These are phyloP conservation scores for Eristalis intricaria DNA, from an alignment of 2,888 invertebrate species.

Conservation along the genomic window DNA sequence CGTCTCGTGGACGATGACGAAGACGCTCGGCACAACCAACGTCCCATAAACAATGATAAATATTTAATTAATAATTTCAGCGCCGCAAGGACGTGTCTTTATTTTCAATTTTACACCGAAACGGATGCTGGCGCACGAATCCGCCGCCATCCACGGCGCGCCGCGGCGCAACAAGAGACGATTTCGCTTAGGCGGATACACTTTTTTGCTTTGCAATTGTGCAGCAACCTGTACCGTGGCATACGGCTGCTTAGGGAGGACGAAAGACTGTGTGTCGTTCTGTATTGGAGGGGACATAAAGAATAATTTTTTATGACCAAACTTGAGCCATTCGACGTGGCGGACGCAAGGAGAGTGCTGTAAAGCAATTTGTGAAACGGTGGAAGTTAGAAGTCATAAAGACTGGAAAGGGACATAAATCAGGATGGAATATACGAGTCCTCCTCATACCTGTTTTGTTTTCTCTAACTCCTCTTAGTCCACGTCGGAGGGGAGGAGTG, in stretches of 20 bases:
- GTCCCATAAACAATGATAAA: constrained; percentile 49
- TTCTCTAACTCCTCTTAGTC: neutral
- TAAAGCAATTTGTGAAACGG: constrained; percentile 57
- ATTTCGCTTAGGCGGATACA: neutral
- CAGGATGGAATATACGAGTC: constrained; percentile 7
- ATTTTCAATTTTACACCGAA: constrained; percentile 61
- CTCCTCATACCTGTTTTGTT: constrained; percentile 18
- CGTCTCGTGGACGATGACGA: neutral
- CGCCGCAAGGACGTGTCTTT: constrained; percentile 27
- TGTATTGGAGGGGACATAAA: constrained; percentile 43
- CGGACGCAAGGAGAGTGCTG: neutral
- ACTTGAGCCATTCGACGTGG: constrained; percentile 54
- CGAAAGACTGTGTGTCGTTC: constrained; percentile 26
- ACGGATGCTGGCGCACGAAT: neutral
- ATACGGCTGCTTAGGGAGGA: constrained; percentile 42
- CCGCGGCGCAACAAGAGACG: neutral
- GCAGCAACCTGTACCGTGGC: constrained; percentile 56
- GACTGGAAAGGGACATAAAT: constrained; percentile 42
- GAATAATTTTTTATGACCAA: constrained; percentile 54
- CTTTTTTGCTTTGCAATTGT: constrained; percentile 35
- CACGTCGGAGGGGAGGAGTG: neutral
- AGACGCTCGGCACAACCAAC: neutral
- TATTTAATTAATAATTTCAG: constrained; percentile 62
- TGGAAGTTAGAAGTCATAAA: constrained; percentile 41
- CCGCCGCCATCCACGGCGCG: neutral